phyloP scores from a whole-genome alignment of 2,888 invertebrate genomes.

The Platycnemis pennipes region DNA sequence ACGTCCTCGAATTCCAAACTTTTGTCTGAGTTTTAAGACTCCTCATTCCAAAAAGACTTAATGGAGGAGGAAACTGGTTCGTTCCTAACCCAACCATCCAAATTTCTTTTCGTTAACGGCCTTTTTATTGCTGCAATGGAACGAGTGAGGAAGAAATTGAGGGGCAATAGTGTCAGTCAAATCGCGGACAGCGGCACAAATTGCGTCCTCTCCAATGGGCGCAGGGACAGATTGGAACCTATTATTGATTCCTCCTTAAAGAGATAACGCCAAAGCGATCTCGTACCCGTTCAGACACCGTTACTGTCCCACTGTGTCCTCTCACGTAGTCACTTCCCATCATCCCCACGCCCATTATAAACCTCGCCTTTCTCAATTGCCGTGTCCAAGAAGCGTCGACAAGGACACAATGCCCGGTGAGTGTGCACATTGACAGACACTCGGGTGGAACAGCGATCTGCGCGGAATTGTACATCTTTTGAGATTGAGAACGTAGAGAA shows the following conservation, averaged over 20 bases:
- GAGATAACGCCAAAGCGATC: background rate
- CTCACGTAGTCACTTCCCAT: background rate
- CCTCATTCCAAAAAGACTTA: background rate
- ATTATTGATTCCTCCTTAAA: background rate
- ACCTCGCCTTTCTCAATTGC: background rate
- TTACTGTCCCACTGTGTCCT: slow-evolving; percentile 10
- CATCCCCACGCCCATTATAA: background rate
- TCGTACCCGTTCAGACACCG: background rate
- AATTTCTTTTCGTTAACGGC: background rate
- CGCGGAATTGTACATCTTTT: background rate
- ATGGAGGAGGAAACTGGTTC: background rate
- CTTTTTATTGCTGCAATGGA: background rate
- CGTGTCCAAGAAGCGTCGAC: background rate
- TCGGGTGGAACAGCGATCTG: background rate
- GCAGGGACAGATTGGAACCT: background rate
- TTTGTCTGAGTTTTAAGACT: background rate
- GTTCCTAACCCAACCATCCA: background rate
- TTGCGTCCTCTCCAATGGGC: background rate
- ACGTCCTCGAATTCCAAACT: background rate
- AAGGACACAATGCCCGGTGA: background rate
- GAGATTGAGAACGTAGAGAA: background rate
- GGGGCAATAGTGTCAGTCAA: background rate
- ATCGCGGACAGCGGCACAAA: background rate
- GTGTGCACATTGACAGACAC: background rate
- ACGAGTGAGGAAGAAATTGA: background rate